Conservation (phyloP, 2,113 vertebrate species). For the Mirza zaza region DNA sequence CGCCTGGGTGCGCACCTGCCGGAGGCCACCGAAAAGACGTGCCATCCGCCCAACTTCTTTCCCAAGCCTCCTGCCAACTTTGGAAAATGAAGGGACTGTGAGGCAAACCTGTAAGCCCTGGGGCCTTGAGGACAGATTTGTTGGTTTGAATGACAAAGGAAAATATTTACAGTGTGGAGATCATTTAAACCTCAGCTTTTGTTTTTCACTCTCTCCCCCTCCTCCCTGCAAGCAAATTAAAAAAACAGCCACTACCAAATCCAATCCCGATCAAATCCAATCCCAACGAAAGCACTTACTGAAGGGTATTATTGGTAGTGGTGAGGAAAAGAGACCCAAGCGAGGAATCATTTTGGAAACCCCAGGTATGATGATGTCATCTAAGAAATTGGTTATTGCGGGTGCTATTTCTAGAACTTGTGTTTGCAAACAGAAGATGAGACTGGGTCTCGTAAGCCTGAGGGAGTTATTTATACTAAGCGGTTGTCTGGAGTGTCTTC, state of each 20-base stretch:
- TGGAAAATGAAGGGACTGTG: background rate
- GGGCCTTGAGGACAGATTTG: background rate
- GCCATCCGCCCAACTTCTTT: constrained; percentile 34
- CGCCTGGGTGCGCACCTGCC: background rate
- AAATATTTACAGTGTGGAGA: background rate
- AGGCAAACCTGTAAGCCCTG: background rate
- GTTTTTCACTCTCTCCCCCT: background rate
- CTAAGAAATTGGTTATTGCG: background rate
- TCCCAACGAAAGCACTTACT: background rate
- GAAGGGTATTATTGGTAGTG: background rate
- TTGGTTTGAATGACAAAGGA: background rate
- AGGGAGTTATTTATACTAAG: background rate
- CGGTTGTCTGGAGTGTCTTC: background rate
- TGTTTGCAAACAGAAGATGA: background rate
- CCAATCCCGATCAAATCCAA: background rate
- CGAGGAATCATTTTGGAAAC: background rate
- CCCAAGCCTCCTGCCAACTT: constrained; percentile 17
- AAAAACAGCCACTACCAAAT: background rate
- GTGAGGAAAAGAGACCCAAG: background rate
- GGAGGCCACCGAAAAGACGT: accelerated
- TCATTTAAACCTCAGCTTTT: background rate
- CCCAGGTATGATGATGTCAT: background rate
- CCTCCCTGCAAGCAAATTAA: background rate
- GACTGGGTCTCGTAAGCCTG: background rate
- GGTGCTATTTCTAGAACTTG: background rate